Base-by-base conservation (phyloP, 1,140 invertebrate species). In the Spodoptera litura region DNA sequence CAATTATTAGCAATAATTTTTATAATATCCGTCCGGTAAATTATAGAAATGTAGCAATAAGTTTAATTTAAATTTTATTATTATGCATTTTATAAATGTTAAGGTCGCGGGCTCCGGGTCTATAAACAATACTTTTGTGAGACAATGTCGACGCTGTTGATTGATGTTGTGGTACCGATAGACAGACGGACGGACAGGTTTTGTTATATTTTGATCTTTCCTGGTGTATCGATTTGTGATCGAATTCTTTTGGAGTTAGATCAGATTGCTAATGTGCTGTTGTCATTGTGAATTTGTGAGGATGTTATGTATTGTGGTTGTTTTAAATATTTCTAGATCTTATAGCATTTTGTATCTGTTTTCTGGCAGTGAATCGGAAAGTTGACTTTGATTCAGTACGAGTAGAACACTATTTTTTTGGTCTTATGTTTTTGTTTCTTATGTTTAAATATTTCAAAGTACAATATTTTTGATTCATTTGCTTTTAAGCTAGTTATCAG, bases 181-280 rank as follows among this genome's bases (percentile, higher is more conserved):
- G 71, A 51, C 12, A n/a, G 71, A 74, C 71, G 61, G 71, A 51
- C 6, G n/a, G 71, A 74, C 71, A 74, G 38, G 71, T 74, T 72
- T 20, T 20, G 11, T 59, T 44, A 49, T 35, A 74, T 53, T 70
- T 53, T 70, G 55, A 25, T 58, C 31, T 61, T 74, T 61, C 71
- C 56, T 61, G 56, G 12, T 44, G 38, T 44, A 44, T 61, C 20
- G 20, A 31, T 59, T 49, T 51, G 20, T 44, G 38, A 61, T 61
- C 38, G 71, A 74, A 74, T 74, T 61, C 71, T 72, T 72, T 44
- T 72, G 56, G 27, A 2, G 53, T 15, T 70, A 70, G 27, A 56
- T 71, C 68, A 71, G 31, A 11, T 52, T 11, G 2, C 4, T 31
- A 31, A 5, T 31, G 3, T 31, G 31, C 4, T 31, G 31, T 31